phyloP scores from a whole-genome alignment of 2,888 invertebrate genomes.

The Chrysolina oricalcia region DNA sequence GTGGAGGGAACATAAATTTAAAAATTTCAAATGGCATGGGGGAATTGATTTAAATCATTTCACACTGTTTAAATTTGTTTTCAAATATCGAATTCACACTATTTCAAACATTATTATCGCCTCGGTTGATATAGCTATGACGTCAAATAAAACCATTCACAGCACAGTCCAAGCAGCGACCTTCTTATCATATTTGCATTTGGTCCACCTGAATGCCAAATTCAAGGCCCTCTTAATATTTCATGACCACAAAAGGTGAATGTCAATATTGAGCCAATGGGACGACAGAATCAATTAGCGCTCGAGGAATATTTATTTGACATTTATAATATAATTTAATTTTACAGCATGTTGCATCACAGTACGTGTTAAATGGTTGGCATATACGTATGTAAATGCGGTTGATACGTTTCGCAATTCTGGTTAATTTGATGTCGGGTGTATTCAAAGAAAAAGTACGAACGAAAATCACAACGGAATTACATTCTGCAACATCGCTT shows the following conservation, averaged over 20 bases:
- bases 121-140: not conserved
- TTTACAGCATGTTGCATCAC: slow-evolving; percentile 15
- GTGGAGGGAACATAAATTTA: no score
- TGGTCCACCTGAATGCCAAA: slow-evolving; percentile 18
- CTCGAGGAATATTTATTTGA: slow-evolving; percentile 13
- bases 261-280: slow-evolving; percentile 28
- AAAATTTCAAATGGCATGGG: no score
- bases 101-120: no score
- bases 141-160: not conserved
- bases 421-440: not conserved
- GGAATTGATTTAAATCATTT: no score
- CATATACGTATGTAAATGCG: not conserved
- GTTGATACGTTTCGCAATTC: slow-evolving; percentile 19
- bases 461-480: not conserved
- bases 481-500: no score
- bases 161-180: not conserved
- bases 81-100: no score
- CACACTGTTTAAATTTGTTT: no score
- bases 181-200: slow-evolving; percentile 24
- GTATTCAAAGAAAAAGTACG: not conserved
- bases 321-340: slow-evolving; percentile 14
- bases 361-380: not conserved
- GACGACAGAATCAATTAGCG: slow-evolving; percentile 10
- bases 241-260: slow-evolving; percentile 32
- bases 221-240: slow-evolving; percentile 26